Base-by-base conservation (phyloP, 2,888 invertebrate species). In the Pterostichus madidus region DNA sequence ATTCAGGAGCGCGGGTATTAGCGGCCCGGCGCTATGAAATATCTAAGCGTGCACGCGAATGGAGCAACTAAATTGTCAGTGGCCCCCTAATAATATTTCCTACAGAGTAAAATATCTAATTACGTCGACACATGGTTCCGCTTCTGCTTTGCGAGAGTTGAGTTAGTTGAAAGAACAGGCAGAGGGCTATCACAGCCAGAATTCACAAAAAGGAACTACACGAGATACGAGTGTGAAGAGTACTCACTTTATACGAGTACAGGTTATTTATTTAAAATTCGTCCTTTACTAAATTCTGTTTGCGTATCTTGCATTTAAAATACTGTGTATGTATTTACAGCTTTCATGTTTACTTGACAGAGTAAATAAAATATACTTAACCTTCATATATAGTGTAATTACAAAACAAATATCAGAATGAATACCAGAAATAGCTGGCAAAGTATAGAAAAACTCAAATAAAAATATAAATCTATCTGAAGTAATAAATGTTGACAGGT, bases 41-140 rank as follows among this genome's bases (percentile, higher is more conserved):
- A 71, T 71, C 13, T 46, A 39, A 32, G 15, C 64, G 64, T 64
- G 64, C 64, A 31, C 0, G 35, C 24, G 31, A 24, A 24, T 24
- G 24, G 24, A 24, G 24, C 24, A 24, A 3, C 24, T 46, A 44
- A 73, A 73, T 44, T 17, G 17, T 46, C 44, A 46, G 17, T 49
- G 73, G 11, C 15, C 68, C 73, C 31, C 49, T 76, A 52, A 24
- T 76, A 17, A 35, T 32, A 53, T n/a, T 49, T 24, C 31, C 13
- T 39, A 7, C 73, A 39, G 3, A 17, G 31, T 35, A 52, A 75
- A 75, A 75, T 52, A 75, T 53, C 75, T 75, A 75, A 75, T 75
- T 75, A 53, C 31, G 31, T 0, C n/a, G 10, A 53, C 73, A 73
- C 73, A 24, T 73, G 73, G 15, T 73, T 15, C 46, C 24, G 24